Conservation (phyloP, 2,888 invertebrate genomes). For the Leptothorax acervorum region DNA sequence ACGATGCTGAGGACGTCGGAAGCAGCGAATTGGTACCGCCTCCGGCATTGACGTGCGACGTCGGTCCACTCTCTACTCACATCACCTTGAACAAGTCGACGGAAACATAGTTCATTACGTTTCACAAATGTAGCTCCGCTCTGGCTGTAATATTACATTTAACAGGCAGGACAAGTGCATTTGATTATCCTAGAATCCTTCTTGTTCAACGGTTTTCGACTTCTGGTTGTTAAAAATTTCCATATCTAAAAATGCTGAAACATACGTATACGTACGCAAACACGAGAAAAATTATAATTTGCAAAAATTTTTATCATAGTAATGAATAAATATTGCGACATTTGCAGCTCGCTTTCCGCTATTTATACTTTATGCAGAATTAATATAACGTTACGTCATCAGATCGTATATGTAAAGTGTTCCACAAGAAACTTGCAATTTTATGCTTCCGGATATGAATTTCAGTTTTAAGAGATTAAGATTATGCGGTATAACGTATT, state of each 20-base stretch:
- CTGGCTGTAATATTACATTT: not conserved
- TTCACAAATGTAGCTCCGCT: not conserved
- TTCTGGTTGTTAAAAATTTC: not conserved
- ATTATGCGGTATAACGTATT: not conserved
- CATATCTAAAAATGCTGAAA: no score
- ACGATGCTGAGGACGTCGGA: conserved; percentile 72
- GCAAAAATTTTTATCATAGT: not conserved
- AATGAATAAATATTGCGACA: conserved; percentile 13
- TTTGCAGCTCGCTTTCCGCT: not conserved
- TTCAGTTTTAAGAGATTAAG: not conserved
- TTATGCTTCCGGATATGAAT: not conserved
- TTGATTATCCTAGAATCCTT: not conserved
- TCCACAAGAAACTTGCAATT: not conserved
- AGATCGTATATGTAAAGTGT: not conserved
- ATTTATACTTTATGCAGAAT: conserved; percentile 21
- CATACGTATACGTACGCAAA: not conserved
- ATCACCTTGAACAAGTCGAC: conserved; percentile 84
- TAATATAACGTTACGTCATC: not conserved
- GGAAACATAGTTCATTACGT: not conserved
- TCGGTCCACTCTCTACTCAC: conserved; percentile 86
- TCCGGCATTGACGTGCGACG: conserved; percentile 74
- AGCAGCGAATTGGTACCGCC: conserved; percentile 67
- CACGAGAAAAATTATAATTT: not conserved
- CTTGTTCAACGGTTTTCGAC: not conserved
- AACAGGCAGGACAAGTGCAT: not conserved